Percentiles rank a stretch among this genome's conserved stretches.
phyloP scores from a whole-genome alignment of 1,140 invertebrate species.

The Aporrectodea caliginosa region DNA sequence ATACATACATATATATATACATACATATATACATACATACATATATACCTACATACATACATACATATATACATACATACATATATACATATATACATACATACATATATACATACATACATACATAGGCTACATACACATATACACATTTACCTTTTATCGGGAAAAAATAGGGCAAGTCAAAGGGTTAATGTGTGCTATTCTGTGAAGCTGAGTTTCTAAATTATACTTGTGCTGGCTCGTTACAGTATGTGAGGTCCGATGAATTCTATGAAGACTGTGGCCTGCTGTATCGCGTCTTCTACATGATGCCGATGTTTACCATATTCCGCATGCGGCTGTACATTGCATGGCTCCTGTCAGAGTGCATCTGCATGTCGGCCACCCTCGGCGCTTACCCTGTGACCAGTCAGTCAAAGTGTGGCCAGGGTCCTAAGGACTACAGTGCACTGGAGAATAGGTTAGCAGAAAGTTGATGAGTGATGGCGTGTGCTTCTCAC shows the following conservation, averaged over 20 bases:
- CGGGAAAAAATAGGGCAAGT: no score
- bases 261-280: slow-evolving; percentile 51
- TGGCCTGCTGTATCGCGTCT: slow-evolving; percentile 68
- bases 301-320: slow-evolving; percentile 83
- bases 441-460: slow-evolving; percentile 51
- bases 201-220: no score
- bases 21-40: slow-evolving; percentile 1
- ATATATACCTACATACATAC: no score
- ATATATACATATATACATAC: no score
- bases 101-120: no score
- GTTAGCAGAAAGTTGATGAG: no score
- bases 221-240: no score
- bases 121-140: no score
- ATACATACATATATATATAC: neutral
- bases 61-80: no score
- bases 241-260: slow-evolving; percentile 50
- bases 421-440: slow-evolving; percentile 76
- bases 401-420: slow-evolving; percentile 62
- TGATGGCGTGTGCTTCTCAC: no score
- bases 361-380: slow-evolving; percentile 86
- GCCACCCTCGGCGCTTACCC: slow-evolving; percentile 89
- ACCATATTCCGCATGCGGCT: slow-evolving; percentile 82
- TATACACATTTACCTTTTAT: no score
- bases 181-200: no score
- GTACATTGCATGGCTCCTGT: slow-evolving; percentile 80